Evolutionary conservation across 2,797 vertebrate species (phyloP).

Genomic region (Acanthurus leucopareius): DNA sequence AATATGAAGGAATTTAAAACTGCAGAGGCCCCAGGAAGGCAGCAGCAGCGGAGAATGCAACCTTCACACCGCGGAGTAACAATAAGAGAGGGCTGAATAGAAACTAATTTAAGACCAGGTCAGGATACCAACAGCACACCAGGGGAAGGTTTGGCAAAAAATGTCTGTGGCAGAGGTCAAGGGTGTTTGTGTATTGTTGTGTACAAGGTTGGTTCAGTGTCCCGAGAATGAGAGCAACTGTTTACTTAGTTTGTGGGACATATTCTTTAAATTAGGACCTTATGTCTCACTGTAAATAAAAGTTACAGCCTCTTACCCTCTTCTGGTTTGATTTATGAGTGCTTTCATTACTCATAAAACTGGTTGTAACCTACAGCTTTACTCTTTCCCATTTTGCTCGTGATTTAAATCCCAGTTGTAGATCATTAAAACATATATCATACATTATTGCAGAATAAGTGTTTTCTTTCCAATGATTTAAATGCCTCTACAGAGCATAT

Average conservation of each 20-base stretch:
- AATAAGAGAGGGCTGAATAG: constrained; percentile 39
- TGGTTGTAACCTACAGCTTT: no score
- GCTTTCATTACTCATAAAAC: no score
- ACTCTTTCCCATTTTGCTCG: neutral
- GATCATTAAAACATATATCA: neutral
- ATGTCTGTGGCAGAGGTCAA: constrained; percentile 39
- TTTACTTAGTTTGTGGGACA: constrained; percentile 9
- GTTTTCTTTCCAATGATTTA: neutral
- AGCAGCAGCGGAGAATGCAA: constrained; percentile 20
- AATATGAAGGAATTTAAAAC: constrained; percentile 31
- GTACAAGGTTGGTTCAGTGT: constrained; percentile 59
- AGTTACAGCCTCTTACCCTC: neutral
- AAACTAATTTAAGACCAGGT: constrained; percentile 60
- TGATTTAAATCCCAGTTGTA: neutral
- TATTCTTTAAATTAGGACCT: neutral
- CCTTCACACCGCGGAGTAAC: constrained; percentile 36
- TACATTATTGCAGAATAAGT: no score
- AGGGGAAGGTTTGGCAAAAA: constrained; percentile 48
- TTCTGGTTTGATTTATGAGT: neutral
- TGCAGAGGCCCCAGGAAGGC: constrained; percentile 21
- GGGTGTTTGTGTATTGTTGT: constrained; percentile 26
- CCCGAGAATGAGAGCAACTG: constrained; percentile 19
- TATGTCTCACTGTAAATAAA: neutral
- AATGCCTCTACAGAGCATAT: neutral
- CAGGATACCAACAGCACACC: constrained; percentile 52